Evolutionary conservation across 2,797 vertebrate species (phyloP).

Genomic region (Aldrovandia affinis): DNA sequence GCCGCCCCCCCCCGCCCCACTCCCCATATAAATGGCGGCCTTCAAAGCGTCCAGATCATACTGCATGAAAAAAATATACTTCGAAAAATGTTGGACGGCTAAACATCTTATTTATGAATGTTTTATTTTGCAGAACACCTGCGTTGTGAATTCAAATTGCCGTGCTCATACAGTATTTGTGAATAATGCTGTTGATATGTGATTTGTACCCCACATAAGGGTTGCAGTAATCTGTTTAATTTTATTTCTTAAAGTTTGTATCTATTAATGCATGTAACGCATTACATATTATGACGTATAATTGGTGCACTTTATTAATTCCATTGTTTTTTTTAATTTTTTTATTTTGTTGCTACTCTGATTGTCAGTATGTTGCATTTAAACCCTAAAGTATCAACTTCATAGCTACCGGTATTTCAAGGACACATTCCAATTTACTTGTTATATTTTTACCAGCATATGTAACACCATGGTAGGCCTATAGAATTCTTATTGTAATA

Average conservation of each 20-base stretch:
- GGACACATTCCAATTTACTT: background rate
- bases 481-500: constrained; percentile 6
- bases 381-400: background rate
- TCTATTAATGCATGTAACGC: background rate
- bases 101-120: background rate
- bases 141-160: background rate
- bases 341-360: background rate
- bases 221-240: background rate
- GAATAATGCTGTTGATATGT: background rate
- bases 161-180: background rate
- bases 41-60: constrained; percentile 37
- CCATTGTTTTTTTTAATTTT: background rate
- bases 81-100: background rate
- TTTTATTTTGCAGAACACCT: background rate
- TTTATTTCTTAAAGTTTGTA: background rate
- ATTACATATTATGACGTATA: background rate
- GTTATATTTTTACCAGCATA: background rate
- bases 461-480: background rate
- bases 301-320: background rate
- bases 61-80: constrained; percentile 16
- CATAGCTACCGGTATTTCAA: background rate
- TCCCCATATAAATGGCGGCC: constrained; percentile 46
- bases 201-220: constrained; percentile 4
- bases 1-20: constrained; percentile 36
- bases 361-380: no score